These are phyloP conservation scores for Oligia fasciuncula DNA, from an alignment of 2,888 invertebrate species.

Conservation along the genomic window DNA sequence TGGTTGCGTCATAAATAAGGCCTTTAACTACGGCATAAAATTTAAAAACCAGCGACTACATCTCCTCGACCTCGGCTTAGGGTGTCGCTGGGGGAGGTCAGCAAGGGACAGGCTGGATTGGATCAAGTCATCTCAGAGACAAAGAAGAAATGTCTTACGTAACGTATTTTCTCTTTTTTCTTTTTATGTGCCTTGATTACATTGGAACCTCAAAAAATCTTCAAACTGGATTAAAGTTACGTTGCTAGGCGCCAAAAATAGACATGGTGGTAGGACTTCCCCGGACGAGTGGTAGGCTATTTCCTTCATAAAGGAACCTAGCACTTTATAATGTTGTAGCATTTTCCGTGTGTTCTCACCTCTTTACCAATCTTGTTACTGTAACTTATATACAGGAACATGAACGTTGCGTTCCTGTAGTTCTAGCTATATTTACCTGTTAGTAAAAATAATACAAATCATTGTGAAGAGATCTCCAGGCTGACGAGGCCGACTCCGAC, in stretches of 20 bases:
- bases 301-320: neutral
- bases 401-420: neutral
- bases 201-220: neutral
- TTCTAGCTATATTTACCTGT: conserved; percentile 7
- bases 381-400: neutral
- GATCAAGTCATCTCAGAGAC: neutral
- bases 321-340: neutral
- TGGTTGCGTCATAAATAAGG: neutral
- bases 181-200: too few species aligned
- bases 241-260: neutral
- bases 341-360: neutral
- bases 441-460: conserved; percentile 42
- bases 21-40: neutral
- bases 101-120: too few species aligned
- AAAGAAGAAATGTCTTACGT: too few species aligned
- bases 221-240: neutral
- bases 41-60: neutral
- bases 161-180: too few species aligned
- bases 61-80: neutral
- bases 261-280: neutral
- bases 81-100: neutral
- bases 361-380: neutral
- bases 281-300: too few species aligned
- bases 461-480: conserved; percentile 36
- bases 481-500: conserved; percentile 46